Evolutionary conservation across 2,797 vertebrate species (phyloP), one percentile per base, ranked within the genome.

Genomic region (Acridotheres tristis): DNA sequence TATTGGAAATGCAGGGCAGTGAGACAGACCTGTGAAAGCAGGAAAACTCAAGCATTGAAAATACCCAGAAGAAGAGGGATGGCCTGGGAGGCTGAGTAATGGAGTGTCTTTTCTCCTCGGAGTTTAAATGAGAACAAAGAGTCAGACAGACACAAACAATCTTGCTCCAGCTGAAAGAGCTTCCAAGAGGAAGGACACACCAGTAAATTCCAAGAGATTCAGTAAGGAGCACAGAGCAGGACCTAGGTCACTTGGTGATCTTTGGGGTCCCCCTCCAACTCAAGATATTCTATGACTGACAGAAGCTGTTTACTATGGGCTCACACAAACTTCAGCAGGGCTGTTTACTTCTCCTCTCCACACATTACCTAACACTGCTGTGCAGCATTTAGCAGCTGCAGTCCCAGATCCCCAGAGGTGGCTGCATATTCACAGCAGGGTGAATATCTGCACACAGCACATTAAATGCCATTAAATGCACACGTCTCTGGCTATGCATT

Each of bases 11-110:
- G 12, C 7, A 16, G 16, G 8, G 14, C 7, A 5, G 26, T 36
- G 22, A 30, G 36, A 55, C 15, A 54, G 30, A 63, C 6, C 51
- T 54, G 7, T 0, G 0, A 66, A 57, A 43, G 10, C 40, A 72
- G 42, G 48, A 72, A 75, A 88, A 67, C 10, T 54, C 55, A 71
- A 48, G 53, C 23, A 21, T 3, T 76, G 48, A 71, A 89, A 88
- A 79, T 10, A 69, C 4, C 5, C 42, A 62, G 43, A 62, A 34
- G 47, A 88, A 92, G 88, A 73, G 3, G 13, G 23, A 10, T 63
- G 13, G 13, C 57, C 30, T 42, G n/a, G 62, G 16, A 12, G 11
- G 7, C 27, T 58, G 45, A 80, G 36, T 25, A 62, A 26, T 34
- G 36, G 42, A 54, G 14, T 29, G 5, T 4, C 22, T 88, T 80